phyloP scores from a whole-genome alignment of 2,797 vertebrate species.

The Darevskia nairensis region DNA sequence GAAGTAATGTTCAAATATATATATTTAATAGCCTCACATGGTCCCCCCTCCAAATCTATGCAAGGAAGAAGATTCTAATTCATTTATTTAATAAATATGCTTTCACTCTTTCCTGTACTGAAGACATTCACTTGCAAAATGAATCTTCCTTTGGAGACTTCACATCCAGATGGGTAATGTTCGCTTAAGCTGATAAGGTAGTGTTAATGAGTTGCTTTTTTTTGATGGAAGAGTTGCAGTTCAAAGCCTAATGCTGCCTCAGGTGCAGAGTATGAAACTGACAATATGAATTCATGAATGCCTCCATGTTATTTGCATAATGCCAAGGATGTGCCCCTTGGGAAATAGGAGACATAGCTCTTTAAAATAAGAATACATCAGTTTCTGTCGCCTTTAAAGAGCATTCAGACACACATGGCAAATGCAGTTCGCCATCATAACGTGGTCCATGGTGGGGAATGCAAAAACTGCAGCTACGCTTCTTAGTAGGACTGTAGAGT shows the following conservation, averaged over 20 bases:
- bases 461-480: background rate
- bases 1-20: background rate
- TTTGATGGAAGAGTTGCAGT: slow-evolving; percentile 44
- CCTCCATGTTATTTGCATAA: slow-evolving; percentile 37
- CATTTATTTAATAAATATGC: background rate
- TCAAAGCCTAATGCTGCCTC: slow-evolving; percentile 38
- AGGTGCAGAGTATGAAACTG: slow-evolving; percentile 34
- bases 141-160: slow-evolving; percentile 15
- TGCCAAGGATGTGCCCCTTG: slow-evolving; percentile 20
- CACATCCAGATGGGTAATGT: slow-evolving; percentile 44
- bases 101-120: slow-evolving; percentile 7
- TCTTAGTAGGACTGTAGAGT: slow-evolving; percentile 6
- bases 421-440: background rate
- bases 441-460: background rate
- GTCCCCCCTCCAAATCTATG: background rate
- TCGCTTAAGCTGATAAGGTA: slow-evolving; percentile 36
- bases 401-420: background rate
- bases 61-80: slow-evolving; percentile 1
- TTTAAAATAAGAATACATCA: slow-evolving; percentile 9
- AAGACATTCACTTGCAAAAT: slow-evolving; percentile 28
- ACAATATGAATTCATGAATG: slow-evolving; percentile 43
- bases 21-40: background rate
- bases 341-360: slow-evolving; percentile 28
- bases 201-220: slow-evolving; percentile 35
- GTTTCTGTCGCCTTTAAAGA: slow-evolving; percentile 17